Base-by-base conservation (phyloP, 2,797 vertebrate genomes). In the Thamnophis elegans region DNA sequence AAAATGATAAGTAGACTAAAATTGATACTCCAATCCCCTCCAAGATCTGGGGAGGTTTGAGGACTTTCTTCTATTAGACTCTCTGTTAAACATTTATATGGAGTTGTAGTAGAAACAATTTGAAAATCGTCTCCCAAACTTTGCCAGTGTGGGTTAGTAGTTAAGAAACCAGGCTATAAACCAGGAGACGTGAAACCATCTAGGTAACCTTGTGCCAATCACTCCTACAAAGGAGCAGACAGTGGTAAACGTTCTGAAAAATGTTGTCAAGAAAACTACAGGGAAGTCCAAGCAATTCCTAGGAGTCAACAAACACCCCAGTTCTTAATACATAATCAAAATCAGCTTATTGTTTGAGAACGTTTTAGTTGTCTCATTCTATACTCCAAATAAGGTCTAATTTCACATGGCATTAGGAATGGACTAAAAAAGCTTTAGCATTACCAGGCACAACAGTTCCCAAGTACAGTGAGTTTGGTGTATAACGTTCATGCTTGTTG, bases 71-170 rank as follows among this genome's bases (percentile, higher is more conserved):
- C 93, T 95, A 95, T 95, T 94, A 96, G 95, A 95, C 95, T 87
- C 94, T 65, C 65, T 60, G 20, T 20, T 94, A 94, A 96, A 94
- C 89, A 73, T 94, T 95, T 95, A 95, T 96, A 94, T 95, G 95
- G 94, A 93, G 5, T 59, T 93, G 1, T 47, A 92, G 94, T 96
- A 60, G 36, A 60, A 55, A 62, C 94, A 42, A 94, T 94, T 42
- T 95, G 94, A 95, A 95, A 96, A 94, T 95, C 73, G 95, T 95
- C 53, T 95, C 92, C 95, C 95, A 96, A 95, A 96, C 94, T 96
- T 94, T 73, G 65, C n/a, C 65, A 36, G 65, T 73, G n/a, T 73
- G 65, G 12, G 4, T 28, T 13, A 65, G 12, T 65, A 12, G 28
- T 16, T 32, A 73, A 73, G 65, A 14, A 32, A 32, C 6, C 14